phyloP scores from a whole-genome alignment of 53 echinoderm and acorn worm genomes.

The Patiria pectinifera region DNA sequence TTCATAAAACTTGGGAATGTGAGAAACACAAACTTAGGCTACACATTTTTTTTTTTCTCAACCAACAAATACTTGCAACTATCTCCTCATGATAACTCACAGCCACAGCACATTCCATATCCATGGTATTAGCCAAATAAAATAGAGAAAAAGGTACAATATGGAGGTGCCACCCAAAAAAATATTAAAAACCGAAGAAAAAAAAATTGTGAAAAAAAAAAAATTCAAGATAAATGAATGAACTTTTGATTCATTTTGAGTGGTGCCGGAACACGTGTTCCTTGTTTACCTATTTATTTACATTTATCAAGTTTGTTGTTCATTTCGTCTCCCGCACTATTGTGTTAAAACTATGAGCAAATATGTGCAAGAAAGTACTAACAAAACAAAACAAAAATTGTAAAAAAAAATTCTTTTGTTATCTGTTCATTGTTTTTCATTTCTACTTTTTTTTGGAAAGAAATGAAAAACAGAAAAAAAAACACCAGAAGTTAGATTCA shows the following conservation, averaged over 20 bases:
- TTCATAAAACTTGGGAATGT: too few relatives aligned
- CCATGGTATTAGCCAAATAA: neutral
- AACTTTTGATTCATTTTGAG: neutral
- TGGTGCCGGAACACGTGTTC: neutral
- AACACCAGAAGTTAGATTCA: too few relatives aligned
- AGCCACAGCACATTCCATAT: constrained; percentile 6
- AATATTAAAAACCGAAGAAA: neutral
- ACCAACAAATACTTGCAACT: too few relatives aligned
- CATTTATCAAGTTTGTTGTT: neutral
- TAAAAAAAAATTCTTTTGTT: neutral
- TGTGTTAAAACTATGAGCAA: neutral
- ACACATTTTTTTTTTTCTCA: too few relatives aligned
- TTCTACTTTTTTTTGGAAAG: too few relatives aligned
- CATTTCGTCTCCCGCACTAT: neutral
- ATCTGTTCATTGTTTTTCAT: neutral
- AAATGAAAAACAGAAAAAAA: too few relatives aligned
- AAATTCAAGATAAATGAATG: neutral
- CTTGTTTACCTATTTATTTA: neutral
- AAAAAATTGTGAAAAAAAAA: neutral
- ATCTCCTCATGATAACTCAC: neutral
- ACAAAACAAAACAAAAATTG: neutral
- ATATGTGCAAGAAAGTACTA: constrained; percentile 14
- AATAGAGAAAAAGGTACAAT: neutral
- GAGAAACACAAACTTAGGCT: too few relatives aligned
- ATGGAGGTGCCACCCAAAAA: neutral